Percentiles rank a stretch among this genome's conserved stretches.
Conservation (phyloP, 1,140 invertebrate genomes). For the Drosophila mojavensis region DNA sequence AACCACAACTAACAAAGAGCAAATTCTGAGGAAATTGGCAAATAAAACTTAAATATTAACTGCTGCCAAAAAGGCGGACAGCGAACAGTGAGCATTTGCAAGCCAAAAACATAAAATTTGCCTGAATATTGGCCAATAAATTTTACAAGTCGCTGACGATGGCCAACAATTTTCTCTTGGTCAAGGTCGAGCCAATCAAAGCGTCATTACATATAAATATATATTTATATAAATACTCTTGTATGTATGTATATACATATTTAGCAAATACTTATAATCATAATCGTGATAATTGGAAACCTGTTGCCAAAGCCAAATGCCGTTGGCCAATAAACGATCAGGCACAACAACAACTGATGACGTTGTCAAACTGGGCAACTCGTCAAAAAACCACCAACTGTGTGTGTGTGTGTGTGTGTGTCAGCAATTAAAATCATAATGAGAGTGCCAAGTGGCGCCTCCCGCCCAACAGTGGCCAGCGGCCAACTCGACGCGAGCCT, state of each 20-base stretch:
- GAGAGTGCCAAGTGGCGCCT: conserved; percentile 74
- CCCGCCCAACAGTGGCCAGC: conserved; percentile 55
- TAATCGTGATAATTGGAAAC: conserved; percentile 73
- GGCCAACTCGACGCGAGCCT: conserved; percentile 53
- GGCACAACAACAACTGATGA: conserved; percentile 56
- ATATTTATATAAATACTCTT: neutral
- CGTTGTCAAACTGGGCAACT: conserved; percentile 75
- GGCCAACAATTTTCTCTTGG: conserved; percentile 67
- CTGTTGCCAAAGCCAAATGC: conserved; percentile 66
- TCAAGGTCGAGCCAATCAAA: conserved; percentile 70
- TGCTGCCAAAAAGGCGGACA: conserved; percentile 66
- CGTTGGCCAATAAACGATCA: conserved; percentile 75
- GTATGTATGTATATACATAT: conserved; percentile 11
- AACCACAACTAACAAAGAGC: conserved; percentile 23
- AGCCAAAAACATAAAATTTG: conserved; percentile 30
- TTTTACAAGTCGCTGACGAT: conserved; percentile 75
- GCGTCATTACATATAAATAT: conserved; percentile 53
- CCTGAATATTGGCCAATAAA: conserved; percentile 83
- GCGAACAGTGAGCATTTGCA: conserved; percentile 19
- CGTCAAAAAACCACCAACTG: conserved; percentile 58
- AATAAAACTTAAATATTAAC: conserved; percentile 74
- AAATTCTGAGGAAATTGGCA: conserved; percentile 68
- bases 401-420: conserved; percentile 32
- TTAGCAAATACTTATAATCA: conserved; percentile 55
- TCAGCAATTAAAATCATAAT: conserved; percentile 83